A percentile compares a stretch with the other conserved stretches of the same genome.
phyloP scores from a whole-genome alignment of 2,797 vertebrate genomes.

The Acropternis orthonyx region DNA sequence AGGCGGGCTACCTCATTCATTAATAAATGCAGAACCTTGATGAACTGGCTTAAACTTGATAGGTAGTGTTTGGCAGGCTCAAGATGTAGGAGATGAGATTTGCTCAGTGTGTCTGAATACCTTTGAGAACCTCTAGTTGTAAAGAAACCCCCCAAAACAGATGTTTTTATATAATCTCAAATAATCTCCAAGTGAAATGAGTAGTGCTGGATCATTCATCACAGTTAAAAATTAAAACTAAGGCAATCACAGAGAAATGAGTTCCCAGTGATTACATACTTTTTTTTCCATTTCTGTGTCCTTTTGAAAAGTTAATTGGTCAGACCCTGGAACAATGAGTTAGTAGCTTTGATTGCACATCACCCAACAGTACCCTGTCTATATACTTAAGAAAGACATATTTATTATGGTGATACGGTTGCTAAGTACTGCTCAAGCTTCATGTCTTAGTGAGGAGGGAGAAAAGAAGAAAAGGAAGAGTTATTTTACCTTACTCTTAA shows the following conservation, averaged over 20 bases:
- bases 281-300: not conserved
- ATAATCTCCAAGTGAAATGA: not conserved
- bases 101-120: not conserved
- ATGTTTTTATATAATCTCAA: not conserved
- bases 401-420: not conserved
- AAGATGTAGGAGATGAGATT: not conserved
- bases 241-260: not conserved
- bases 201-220: not conserved
- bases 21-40: not conserved
- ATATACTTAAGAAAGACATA: not conserved
- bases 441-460: not conserved
- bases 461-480: not conserved
- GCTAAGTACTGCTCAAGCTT: not conserved
- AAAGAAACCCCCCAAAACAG: not conserved
- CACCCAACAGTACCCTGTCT: not conserved
- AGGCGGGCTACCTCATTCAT: not conserved
- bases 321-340: not conserved
- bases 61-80: not conserved
- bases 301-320: not conserved
- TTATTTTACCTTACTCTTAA: not conserved
- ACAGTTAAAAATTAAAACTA: conserved; percentile 3
- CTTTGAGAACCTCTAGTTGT: not conserved
- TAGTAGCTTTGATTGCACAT: not conserved
- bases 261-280: not conserved
- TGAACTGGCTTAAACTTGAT: not conserved